Evolutionary conservation across 1,140 invertebrate genomes (phyloP).

Genomic region (Brachystomella parvula): DNA sequence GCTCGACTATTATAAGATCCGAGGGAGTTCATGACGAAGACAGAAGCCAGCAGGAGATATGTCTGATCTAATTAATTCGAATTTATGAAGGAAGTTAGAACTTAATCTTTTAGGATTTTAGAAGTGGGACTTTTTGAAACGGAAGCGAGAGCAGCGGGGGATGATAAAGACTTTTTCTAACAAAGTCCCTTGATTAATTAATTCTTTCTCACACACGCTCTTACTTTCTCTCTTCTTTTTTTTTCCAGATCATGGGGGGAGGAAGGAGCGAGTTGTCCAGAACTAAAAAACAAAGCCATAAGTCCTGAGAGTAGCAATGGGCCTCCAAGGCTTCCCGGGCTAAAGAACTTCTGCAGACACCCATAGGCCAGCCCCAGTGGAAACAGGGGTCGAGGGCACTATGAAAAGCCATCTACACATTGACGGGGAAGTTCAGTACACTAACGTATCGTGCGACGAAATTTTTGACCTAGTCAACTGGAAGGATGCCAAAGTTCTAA

Average conservation of each 20-base stretch:
- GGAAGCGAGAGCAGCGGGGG: no score
- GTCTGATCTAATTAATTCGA: background rate
- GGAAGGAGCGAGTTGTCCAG: background rate
- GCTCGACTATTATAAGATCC: no score
- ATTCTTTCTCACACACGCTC: background rate
- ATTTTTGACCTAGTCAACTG: constrained; percentile 30
- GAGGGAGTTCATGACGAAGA: background rate
- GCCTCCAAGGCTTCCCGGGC: background rate
- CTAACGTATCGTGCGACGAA: constrained; percentile 35
- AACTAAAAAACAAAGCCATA: background rate
- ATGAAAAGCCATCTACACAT: constrained; percentile 8
- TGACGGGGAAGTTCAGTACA: constrained; percentile 20
- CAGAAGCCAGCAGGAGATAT: background rate
- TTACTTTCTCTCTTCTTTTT: no score
- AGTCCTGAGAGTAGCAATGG: background rate
- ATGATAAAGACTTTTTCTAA: background rate
- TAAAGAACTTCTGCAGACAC: background rate
- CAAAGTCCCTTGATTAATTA: background rate
- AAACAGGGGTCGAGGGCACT: background rate
- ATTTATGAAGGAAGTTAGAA: constrained; percentile 4
- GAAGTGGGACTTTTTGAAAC: background rate
- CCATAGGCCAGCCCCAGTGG: background rate
- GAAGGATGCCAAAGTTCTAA: constrained; percentile 44
- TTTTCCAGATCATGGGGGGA: background rate
- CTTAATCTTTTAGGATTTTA: constrained; percentile 6